These are phyloP conservation scores for Setophaga coronata DNA, from an alignment of 2,113 vertebrate genomes.

Conservation along the genomic window DNA sequence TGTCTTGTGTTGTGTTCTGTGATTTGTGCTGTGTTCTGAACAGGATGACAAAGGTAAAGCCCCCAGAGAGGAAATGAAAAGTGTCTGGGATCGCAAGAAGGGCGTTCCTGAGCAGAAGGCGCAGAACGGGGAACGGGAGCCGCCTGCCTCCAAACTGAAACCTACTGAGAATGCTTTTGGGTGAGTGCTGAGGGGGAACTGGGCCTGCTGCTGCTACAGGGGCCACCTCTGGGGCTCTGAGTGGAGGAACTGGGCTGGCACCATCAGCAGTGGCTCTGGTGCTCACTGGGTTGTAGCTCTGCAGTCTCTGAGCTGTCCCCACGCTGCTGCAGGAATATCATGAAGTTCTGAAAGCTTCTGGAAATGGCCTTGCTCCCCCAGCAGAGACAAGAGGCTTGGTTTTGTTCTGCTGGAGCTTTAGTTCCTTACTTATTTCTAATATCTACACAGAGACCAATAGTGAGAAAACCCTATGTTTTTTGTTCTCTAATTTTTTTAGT, in stretches of 20 bases:
- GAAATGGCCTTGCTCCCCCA: neutral
- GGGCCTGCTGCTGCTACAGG: neutral
- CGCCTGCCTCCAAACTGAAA: conserved; percentile 81
- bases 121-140: conserved; percentile 87
- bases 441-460: neutral
- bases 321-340: neutral
- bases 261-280: neutral
- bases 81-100: conserved; percentile 79
- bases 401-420: neutral
- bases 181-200: conserved; percentile 62
- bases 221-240: neutral
- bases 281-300: neutral
- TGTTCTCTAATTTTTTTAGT: neutral
- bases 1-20: neutral
- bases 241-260: neutral
- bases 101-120: conserved; percentile 76
- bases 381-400: neutral
- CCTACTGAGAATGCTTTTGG: conserved; percentile 87
- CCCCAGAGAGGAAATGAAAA: conserved; percentile 76
- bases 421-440: neutral
- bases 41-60: conserved; percentile 83
- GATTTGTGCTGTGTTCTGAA: neutral
- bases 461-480: neutral
- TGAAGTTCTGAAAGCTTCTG: neutral
- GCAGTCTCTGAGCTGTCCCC: neutral